Conservation (phyloP, 1,140 invertebrate species). For the Ganaspis sp. region DNA sequence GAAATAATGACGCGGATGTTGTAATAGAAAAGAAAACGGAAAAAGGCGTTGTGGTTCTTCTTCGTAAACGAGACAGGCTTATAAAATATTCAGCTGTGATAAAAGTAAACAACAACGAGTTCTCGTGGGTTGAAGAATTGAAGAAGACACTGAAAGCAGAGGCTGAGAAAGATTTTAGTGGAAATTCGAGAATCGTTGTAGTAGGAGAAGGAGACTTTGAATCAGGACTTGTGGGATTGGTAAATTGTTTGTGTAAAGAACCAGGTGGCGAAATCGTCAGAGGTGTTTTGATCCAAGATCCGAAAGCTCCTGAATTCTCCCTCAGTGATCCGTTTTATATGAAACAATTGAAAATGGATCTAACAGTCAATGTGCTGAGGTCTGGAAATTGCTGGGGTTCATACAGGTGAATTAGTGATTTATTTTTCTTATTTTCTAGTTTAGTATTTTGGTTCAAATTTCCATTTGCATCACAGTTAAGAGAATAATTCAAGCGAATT, state of each 20-base stretch:
- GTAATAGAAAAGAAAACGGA: slow-evolving; percentile 55
- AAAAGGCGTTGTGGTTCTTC: slow-evolving; percentile 33
- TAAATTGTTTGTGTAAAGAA: slow-evolving; percentile 85
- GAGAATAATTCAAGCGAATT: too few relatives aligned
- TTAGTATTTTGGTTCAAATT: too few relatives aligned
- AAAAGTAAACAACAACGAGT: slow-evolving; percentile 67
- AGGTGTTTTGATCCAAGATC: slow-evolving; percentile 81
- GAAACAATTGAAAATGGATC: slow-evolving; percentile 82
- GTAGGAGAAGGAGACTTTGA: slow-evolving; percentile 80
- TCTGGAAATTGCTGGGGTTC: slow-evolving; percentile 86
- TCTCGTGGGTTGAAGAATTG: slow-evolving; percentile 77
- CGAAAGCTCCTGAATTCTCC: slow-evolving; percentile 81
- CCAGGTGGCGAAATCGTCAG: slow-evolving; percentile 80
- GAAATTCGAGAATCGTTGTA: slow-evolving; percentile 73
- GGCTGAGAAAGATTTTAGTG: slow-evolving; percentile 54
- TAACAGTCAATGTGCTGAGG: slow-evolving; percentile 86
- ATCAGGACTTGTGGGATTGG: slow-evolving; percentile 89
- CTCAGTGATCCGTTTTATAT: slow-evolving; percentile 80
- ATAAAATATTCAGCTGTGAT: slow-evolving; percentile 58
- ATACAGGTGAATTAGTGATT: slow-evolving; percentile 72
- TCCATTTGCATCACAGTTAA: too few relatives aligned
- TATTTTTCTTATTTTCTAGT: too few relatives aligned
- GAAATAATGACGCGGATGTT: slow-evolving; percentile 61
- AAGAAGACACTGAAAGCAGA: slow-evolving; percentile 77
- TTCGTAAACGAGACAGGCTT: slow-evolving; percentile 55